Conservation (phyloP, 2,797 vertebrate species). For the Linurgus olivaceus region DNA sequence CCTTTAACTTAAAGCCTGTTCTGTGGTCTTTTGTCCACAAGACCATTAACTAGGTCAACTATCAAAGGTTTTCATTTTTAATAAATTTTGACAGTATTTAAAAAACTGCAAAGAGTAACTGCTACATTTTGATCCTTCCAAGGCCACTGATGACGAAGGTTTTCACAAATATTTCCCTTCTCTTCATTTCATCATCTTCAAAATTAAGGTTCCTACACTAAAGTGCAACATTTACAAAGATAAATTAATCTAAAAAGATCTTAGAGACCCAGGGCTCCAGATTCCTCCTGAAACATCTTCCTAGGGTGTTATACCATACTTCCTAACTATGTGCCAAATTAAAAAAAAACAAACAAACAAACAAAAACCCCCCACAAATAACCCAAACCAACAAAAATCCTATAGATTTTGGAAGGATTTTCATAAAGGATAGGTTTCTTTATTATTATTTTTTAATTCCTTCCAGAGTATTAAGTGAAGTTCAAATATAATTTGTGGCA, state of each 20-base stretch:
- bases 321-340: neutral
- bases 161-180: neutral
- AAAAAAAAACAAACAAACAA: neutral
- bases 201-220: neutral
- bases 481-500: neutral
- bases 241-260: neutral
- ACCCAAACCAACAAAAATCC: no score
- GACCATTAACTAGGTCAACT: neutral
- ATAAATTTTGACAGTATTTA: neutral
- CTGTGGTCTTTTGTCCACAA: neutral
- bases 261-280: rapidly evolving
- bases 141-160: neutral
- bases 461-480: neutral
- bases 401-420: neutral
- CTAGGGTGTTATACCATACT: neutral
- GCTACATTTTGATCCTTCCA: neutral
- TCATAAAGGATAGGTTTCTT: neutral
- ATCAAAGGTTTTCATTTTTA: neutral
- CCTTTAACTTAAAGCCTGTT: neutral
- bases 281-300: neutral
- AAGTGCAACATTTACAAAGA: neutral
- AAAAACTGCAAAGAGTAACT: neutral
- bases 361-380: no score
- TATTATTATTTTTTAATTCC: neutral
- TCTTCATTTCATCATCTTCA: neutral